Conservation (phyloP, 2,888 invertebrate genomes). For the Selenia dentaria region DNA sequence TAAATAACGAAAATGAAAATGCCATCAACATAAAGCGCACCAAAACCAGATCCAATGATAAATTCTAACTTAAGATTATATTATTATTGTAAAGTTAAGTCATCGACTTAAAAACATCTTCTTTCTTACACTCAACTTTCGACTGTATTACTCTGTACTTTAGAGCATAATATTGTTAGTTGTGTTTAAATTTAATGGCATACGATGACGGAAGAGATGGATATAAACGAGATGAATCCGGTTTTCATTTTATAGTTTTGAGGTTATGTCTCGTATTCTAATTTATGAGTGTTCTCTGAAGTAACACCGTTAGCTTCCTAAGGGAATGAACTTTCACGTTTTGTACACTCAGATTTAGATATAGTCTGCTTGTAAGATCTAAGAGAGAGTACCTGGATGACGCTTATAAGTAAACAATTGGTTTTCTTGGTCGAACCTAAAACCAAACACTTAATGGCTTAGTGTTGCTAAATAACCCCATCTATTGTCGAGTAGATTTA, state of each 20-base stretch:
- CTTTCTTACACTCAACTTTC: slow-evolving; percentile 1
- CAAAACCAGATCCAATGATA: slow-evolving; percentile 6
- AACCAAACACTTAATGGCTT: too few species aligned
- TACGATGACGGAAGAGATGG: slow-evolving; percentile 19
- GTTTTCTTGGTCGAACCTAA: too few species aligned
- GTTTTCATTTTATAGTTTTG: slow-evolving; percentile 8
- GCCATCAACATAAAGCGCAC: slow-evolving; percentile 9
- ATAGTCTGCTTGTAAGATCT: too few species aligned
- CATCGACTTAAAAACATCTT: slow-evolving; percentile 15
- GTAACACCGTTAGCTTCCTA: slow-evolving; percentile 8
- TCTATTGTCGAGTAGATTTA: too few species aligned
- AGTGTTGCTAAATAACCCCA: too few species aligned
- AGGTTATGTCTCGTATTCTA: slow-evolving; percentile 13
- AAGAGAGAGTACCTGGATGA: too few species aligned
- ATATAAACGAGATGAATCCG: slow-evolving; percentile 16
- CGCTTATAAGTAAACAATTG: too few species aligned
- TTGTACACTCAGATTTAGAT: too few species aligned
- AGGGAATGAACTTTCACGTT: slow-evolving; percentile 2
- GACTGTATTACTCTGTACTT: neutral
- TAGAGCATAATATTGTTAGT: slow-evolving; percentile 1
- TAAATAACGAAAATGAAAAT: slow-evolving; percentile 16
- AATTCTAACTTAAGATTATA: slow-evolving; percentile 19
- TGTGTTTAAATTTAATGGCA: slow-evolving; percentile 4
- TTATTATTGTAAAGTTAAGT: slow-evolving; percentile 24
- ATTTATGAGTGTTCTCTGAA: slow-evolving; percentile 9